Base-by-base conservation (phyloP, 1,140 invertebrate genomes). In the Ceratosolen fusciceps region DNA sequence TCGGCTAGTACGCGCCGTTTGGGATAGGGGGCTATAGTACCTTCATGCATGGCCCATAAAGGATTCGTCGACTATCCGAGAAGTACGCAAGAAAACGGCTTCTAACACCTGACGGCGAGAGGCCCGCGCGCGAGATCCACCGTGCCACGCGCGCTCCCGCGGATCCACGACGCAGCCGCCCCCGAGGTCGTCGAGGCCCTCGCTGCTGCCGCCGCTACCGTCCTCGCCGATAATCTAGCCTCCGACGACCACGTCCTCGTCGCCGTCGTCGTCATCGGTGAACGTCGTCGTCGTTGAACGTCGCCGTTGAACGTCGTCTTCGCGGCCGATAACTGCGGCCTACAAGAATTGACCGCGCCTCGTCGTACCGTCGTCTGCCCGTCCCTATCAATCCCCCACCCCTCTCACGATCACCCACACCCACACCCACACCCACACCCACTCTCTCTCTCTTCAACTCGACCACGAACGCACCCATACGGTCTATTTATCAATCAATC, bases 11-110 rank as follows among this genome's bases (percentile, higher is more conserved):
- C 91, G 91, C 91, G 88, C 90, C 90, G 92, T 92, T 92, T 91
- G 89, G 91, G 90, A 92, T 92, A 92, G 91, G 92, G 92, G 91
- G 91, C 91, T 92, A 92, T 92, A 92, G 91, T 92, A 92, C 90
- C 91, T 91, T 92, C 91, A 92, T 92, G 92, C 92, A 92, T 92
- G 91, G 92, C 91, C 91, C 92, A 92, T 92, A 92, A 92, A 92
- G 91, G 92, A 92, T 92, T 92, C 92, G 91, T 92, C 92, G 91
- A 92, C 91, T 92, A 92, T 92, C 92, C 91, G 91, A 92, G 92
- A 92, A 92, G 91, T 91, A 92, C 92, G 92, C 91, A 92, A 91
- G 91, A 92, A 88, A 92, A 91, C 91, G 88, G 88, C 88, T 89
- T 90, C 89, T 88, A 90, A 89, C 89, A 90, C 88, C 89, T 90